These are phyloP conservation scores for Zaprionus kolodkinae DNA, from an alignment of 1,140 invertebrate genomes.

Conservation along the genomic window DNA sequence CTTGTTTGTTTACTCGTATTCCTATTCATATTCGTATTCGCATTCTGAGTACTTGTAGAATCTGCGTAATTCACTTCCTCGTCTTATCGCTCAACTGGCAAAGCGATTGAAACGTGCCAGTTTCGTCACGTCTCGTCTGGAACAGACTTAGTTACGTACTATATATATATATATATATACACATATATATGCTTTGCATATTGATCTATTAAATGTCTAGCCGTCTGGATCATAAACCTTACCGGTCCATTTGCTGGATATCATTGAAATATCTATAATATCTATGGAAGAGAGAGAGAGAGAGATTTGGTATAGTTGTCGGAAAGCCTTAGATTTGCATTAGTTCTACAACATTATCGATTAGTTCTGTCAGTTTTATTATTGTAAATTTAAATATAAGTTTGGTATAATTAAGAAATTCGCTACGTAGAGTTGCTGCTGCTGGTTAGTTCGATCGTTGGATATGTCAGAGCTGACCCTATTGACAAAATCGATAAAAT, in stretches of 20 bases:
- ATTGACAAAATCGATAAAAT: conserved; percentile 75
- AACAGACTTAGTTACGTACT: conserved; percentile 36
- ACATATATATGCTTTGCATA: not conserved
- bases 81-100: conserved; percentile 35
- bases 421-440: too few species aligned
- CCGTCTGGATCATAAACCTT: conserved; percentile 61
- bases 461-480: not conserved
- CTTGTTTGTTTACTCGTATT: not conserved
- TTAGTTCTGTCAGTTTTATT: not conserved
- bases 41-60: conserved; percentile 15
- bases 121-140: conserved; percentile 47
- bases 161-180: not conserved
- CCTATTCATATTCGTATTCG: not conserved
- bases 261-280: not conserved
- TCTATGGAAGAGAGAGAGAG: not conserved
- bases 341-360: not conserved
- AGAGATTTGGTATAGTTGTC: not conserved
- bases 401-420: too few species aligned
- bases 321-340: not conserved
- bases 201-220: conserved; percentile 66
- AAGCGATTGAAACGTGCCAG: conserved; percentile 32
- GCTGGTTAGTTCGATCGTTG: too few species aligned
- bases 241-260: conserved; percentile 8
- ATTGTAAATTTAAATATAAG: not conserved
- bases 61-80: conserved; percentile 49